Evolutionary conservation across 2,113 vertebrate genomes (phyloP), one percentile per base, ranked within the genome.

Genomic region (Ardeotis arabs): DNA sequence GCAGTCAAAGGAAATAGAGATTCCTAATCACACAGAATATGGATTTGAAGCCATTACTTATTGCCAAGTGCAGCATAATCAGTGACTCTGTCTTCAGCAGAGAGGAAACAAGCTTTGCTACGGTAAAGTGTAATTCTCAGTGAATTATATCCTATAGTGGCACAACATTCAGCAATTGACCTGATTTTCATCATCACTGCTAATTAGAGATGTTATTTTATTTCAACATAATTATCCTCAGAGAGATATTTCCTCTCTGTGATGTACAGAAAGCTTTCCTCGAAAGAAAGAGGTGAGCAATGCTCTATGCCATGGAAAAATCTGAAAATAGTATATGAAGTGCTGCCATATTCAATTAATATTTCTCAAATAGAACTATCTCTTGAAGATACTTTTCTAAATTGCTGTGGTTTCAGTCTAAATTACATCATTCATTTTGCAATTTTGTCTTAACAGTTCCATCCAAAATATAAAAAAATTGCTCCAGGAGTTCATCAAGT

Each of bases 181-280:
- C 93, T 70, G 52, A n/a, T 64, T 53, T 84, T 87, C 63, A 89
- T 50, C 55, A 90, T 35, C 50, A 21, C 2, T 86, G 39, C 63
- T 93, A 89, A 95, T 87, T 83, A 44, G 64, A 92, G 67, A 82
- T 12, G 67, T 70, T 91, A 69, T 72, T 96, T 90, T 89, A 56
- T 74, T 91, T 96, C 83, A 60, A 68, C 64, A 73, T 79, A 92
- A 95, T 96, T 95, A 95, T 66, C 80, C 89, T 87, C n/a, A 64
- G 80, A 93, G 60, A 90, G 15, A 13, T 59, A 77, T 59, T 89
- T 94, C 73, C 64, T 72, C 76, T 90, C 79, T 80, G 56, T 56
- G 41, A 91, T 76, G 49, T 83, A 87, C 1, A 89, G 64, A 95
- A 53, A 87, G 87, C 56, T 95, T 95, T 67, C 89, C 94, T 95